Conservation (phyloP, 2,113 vertebrate genomes). For the Axis porcinus region DNA sequence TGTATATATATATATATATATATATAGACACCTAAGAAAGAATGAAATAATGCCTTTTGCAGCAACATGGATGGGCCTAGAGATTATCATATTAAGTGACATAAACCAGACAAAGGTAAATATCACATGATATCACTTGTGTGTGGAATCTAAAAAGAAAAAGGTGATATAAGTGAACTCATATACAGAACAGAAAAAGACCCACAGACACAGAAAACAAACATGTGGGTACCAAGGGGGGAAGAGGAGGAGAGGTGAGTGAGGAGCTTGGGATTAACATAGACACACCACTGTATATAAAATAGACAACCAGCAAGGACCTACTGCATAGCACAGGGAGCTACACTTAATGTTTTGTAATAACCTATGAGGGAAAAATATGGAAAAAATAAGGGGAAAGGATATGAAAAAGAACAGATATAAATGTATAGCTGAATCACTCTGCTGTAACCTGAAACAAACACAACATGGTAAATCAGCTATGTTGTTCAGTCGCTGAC, state of each 20-base stretch:
- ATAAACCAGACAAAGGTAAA: not conserved
- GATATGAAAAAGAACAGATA: not conserved
- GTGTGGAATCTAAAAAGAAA: not conserved
- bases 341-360: not conserved
- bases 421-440: not conserved
- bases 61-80: not conserved
- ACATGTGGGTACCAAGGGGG: not conserved
- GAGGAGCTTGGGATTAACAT: not conserved
- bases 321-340: not conserved
- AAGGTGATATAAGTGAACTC: not conserved
- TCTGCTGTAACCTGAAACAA: not conserved
- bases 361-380: not conserved
- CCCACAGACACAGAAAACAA: not conserved
- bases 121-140: not conserved
- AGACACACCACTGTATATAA: not conserved
- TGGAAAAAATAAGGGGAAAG: not conserved
- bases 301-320: not conserved
- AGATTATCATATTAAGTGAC: not conserved
- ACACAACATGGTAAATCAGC: not conserved
- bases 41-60: not conserved
- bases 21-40: not conserved
- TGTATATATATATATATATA: fast-evolving
- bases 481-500: not conserved
- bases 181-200: not conserved
- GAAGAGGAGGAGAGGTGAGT: not conserved